Base-by-base conservation (phyloP, 2,888 invertebrate genomes). In the Glaucopsyche alexis region DNA sequence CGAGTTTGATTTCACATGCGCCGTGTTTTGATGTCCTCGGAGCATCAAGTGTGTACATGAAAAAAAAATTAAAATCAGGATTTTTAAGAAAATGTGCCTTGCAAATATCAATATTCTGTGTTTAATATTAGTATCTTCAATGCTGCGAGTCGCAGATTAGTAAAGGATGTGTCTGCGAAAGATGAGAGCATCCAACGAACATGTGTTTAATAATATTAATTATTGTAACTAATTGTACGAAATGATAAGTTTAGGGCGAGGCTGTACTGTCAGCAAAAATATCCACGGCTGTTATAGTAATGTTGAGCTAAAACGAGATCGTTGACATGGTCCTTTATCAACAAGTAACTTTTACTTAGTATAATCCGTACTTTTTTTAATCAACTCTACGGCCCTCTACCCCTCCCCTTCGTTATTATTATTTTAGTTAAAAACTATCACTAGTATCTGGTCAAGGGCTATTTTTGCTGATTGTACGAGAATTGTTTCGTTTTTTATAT, bases 31-130 rank as follows among this genome's bases (percentile, higher is more conserved):
- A 86, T 84, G 85, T 88, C 85, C 84, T 84, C 78, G 82, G 81
- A 85, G 82, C 86, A 88, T 87, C 83, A 81, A 85, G 80, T 83
- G 83, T 89, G 85, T 89, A 91, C 87, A 87, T 89, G 87, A 84
- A 87, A 88, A 87, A 87, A 88, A 88, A 85, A 83, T 86, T 84
- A 86, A 91, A 88, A 85, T 89, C 92, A 90, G 92, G 90, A 92
- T 93, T 92, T 90, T 90, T 87, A 93, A 91, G 86, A 91, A 89
- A 91, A 91, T 93, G 92, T 93, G 92, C 92, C 92, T 93, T 93
- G 92, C 92, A 92, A 92, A 88, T 91, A 89, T 89, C 91, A 90
- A 89, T 92, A 91, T 91, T 92, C 92, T 91, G 92, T 91, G 92
- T 93, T 91, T 91, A 91, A 91, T 92, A 82, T 90, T 91, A 92